Evolutionary conservation across 2,797 vertebrate species (phyloP).

Genomic region (Leontopithecus rosalia): DNA sequence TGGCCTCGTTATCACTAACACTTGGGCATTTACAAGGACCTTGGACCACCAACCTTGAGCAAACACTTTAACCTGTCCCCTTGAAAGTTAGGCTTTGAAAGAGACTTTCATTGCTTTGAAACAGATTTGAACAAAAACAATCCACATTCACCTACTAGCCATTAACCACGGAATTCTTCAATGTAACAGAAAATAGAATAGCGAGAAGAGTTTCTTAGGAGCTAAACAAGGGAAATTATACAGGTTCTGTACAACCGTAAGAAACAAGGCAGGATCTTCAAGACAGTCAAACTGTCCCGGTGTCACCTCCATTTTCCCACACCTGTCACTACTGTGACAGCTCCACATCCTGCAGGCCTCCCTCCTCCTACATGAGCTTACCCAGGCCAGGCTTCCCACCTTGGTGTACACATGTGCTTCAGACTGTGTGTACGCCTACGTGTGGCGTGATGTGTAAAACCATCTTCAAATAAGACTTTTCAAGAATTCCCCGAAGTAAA

Average conservation of each 20-base stretch:
- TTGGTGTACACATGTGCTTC: no score
- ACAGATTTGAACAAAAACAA: neutral
- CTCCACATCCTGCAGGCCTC: neutral
- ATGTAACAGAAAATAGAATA: neutral
- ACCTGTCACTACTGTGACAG: accelerated
- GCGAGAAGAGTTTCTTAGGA: neutral
- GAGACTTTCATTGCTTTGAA: neutral
- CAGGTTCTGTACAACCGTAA: neutral
- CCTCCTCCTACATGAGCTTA: no score
- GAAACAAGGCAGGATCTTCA: neutral
- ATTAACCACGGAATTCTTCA: neutral
- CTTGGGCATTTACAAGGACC: neutral
- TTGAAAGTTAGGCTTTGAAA: neutral
- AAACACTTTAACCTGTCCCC: neutral
- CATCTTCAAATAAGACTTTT: neutral
- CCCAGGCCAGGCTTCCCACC: neutral
- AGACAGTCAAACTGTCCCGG: neutral
- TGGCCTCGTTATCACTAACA: neutral
- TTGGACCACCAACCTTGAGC: neutral
- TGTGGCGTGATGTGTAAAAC: neutral
- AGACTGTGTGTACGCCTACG: accelerated
- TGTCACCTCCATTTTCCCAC: accelerated
- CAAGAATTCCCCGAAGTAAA: neutral
- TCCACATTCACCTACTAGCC: neutral
- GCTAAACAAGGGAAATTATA: neutral